Percentiles rank a stretch among this genome's conserved stretches.
phyloP scores from a whole-genome alignment of 2,113 vertebrate genomes.

The Ameiurus melas region DNA sequence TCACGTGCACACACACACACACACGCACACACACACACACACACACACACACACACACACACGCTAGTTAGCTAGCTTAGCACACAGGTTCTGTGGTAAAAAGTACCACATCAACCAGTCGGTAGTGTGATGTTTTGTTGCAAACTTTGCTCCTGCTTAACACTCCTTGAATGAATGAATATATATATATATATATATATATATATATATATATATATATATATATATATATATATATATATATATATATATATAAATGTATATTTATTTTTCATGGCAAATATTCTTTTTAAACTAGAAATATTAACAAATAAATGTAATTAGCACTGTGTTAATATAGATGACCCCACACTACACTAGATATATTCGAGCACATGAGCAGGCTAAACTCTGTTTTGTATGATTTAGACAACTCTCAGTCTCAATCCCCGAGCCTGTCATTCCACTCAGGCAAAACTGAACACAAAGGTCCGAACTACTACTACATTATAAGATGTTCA shows the following conservation, averaged over 20 bases:
- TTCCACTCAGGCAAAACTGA: background rate
- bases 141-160: background rate
- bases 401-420: background rate
- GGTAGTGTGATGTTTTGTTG: background rate
- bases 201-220: too few species aligned
- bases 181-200: too few species aligned
- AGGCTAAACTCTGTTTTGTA: background rate
- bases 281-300: too few species aligned
- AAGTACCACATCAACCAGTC: background rate
- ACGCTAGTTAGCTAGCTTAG: background rate
- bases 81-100: constrained; percentile 4
- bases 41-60: constrained; percentile 8
- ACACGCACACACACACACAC: constrained; percentile 14
- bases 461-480: background rate
- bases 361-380: background rate
- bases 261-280: too few species aligned
- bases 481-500: background rate
- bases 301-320: background rate
- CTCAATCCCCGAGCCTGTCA: background rate
- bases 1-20: background rate
- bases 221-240: too few species aligned
- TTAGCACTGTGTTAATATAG: background rate
- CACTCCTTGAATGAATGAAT: background rate
- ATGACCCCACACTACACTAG: background rate
- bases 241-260: too few species aligned